These are phyloP conservation scores for Oligia fasciuncula DNA, from an alignment of 2,888 invertebrate species.

Conservation along the genomic window DNA sequence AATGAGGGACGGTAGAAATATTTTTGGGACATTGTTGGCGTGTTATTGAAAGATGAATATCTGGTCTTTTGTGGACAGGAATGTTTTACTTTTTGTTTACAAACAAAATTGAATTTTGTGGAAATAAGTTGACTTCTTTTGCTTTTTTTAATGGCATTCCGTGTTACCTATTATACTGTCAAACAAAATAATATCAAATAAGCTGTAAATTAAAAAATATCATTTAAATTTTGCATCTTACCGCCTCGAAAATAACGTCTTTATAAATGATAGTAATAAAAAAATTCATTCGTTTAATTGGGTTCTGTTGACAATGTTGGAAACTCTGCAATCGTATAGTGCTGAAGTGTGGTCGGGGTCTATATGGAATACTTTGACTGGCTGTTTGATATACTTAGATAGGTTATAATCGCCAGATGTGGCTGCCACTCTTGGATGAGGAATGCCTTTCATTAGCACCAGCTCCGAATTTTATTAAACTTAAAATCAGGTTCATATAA, in stretches of 20 bases:
- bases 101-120: background rate
- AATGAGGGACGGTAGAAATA: constrained; percentile 12
- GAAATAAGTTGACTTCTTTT: background rate
- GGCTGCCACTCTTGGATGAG: constrained; percentile 60
- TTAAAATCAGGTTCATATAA: constrained; percentile 69
- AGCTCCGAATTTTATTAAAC: constrained; percentile 68
- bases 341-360: constrained; percentile 68
- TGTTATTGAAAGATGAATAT: constrained; percentile 33
- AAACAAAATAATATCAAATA: background rate
- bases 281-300: constrained; percentile 63
- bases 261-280: constrained; percentile 49
- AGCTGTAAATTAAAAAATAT: background rate
- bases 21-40: background rate
- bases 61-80: background rate
- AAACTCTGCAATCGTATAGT: constrained; percentile 68
- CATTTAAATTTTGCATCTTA: background rate
- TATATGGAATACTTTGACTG: constrained; percentile 68
- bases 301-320: constrained; percentile 14
- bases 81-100: background rate
- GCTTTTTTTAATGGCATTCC: background rate
- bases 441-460: constrained; percentile 72
- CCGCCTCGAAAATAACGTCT: too few relatives aligned
- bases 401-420: constrained; percentile 72
- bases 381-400: constrained; percentile 58
- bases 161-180: background rate